Base-by-base conservation (phyloP, 2,113 vertebrate species). In the Barnardius zonarius region DNA sequence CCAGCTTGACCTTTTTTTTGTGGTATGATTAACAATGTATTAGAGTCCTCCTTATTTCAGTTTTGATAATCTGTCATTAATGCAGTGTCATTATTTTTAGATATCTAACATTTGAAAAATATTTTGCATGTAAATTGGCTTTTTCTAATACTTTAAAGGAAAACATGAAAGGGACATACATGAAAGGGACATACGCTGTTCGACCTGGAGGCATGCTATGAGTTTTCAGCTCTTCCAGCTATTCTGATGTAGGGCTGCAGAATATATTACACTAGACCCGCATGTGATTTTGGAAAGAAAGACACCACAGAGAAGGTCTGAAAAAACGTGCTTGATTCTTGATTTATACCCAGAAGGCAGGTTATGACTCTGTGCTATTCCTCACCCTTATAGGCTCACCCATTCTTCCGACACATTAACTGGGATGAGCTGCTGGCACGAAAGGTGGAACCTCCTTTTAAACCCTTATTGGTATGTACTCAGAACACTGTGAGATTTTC, bases 361-460 rank as follows among this genome's bases (percentile, higher is more conserved):
- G 35, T 51, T 63, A 77, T 96, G 70, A 95, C 73, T 39, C 49
- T 88, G 6, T 91, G 52, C 90, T 93, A 0, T 49, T 91, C 48
- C 27, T 87, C 13, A 73, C 88, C 70, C 79, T 92, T 33, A 30
- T 94, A 99, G 99, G 98, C 98, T 94, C 99, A 99, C 93, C 97
- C 98, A 3, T 99, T 99, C 97, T 99, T 99, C 98, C 98, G 99
- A 96, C 98, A 99, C 80, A 99, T 99, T 97, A 99, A 99, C 96
- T 99, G 99, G 99, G 99, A 99, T 54, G 99, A 99, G 95, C 98
- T 99, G 87, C 97, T 99, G n/a, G 99, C 98, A 70, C 98, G 99
- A 88, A 99, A 99, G 97, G 99, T 99, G 93, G 99, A 99, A 90
- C 99, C 99, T 92, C 99, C 99, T 23, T 99, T 99, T 95, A 99